phyloP scores from a whole-genome alignment of 2,113 vertebrate species.

The Cariama cristata region DNA sequence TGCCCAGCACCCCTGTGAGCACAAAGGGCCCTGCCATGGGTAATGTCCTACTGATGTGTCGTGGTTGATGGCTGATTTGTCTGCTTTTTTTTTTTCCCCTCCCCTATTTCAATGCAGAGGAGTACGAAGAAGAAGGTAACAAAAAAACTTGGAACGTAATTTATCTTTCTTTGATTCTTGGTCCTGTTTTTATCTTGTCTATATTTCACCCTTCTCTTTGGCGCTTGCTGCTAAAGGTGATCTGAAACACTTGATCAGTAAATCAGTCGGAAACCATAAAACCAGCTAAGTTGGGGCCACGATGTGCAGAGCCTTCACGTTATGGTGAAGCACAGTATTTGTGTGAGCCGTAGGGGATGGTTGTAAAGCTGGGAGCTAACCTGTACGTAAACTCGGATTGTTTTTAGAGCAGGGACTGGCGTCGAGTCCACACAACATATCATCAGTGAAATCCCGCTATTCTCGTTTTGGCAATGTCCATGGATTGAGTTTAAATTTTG shows the following conservation, averaged over 20 bases:
- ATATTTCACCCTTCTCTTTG: slow-evolving; percentile 60
- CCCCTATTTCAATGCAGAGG: slow-evolving; percentile 77
- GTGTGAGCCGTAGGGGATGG: background rate
- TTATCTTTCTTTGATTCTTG: background rate
- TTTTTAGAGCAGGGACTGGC: background rate
- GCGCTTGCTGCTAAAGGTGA: slow-evolving; percentile 34
- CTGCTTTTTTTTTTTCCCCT: background rate
- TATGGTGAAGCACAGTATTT: background rate
- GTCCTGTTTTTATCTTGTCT: slow-evolving; percentile 45
- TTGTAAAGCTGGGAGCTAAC: background rate
- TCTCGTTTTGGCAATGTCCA: background rate
- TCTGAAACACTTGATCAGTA: background rate
- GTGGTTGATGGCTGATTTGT: slow-evolving; percentile 28
- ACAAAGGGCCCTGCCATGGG: background rate
- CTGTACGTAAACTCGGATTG: fast-evolving
- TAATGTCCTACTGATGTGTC: background rate
- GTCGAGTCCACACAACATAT: background rate
- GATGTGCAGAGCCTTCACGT: background rate
- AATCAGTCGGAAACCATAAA: background rate
- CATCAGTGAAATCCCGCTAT: background rate
- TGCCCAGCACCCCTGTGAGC: background rate
- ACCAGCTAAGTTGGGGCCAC: fast-evolving
- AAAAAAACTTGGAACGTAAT: slow-evolving; percentile 54
- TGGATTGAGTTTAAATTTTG: background rate
- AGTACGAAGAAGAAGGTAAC: slow-evolving; percentile 92